These are phyloP conservation scores for Eulimnadia texana DNA, from an alignment of 1,140 invertebrate species.

Conservation along the genomic window DNA sequence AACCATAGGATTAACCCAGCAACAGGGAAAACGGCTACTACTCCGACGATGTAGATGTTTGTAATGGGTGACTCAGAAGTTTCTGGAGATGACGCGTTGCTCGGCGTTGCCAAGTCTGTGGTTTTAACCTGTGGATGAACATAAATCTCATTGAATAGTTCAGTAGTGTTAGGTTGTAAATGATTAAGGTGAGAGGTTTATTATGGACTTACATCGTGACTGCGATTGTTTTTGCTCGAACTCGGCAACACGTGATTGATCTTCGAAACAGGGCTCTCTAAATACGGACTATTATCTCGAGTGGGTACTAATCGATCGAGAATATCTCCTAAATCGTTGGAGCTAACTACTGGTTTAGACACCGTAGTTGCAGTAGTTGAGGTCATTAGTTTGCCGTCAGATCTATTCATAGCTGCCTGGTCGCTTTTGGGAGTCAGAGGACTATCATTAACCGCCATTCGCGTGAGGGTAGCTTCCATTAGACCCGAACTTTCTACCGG, in stretches of 20 bases:
- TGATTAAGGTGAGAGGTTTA: background rate
- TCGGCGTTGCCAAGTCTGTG: background rate
- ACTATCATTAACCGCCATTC: too few species aligned
- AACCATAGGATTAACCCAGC: constrained; percentile 9
- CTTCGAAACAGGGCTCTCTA: background rate
- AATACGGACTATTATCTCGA: background rate
- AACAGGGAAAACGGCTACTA: constrained; percentile 11
- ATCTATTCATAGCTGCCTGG: too few species aligned
- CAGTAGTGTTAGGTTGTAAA: background rate
- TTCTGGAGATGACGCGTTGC: background rate
- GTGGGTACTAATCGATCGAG: constrained; percentile 6
- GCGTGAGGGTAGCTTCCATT: too few species aligned
- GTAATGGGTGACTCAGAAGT: background rate
- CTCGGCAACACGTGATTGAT: background rate
- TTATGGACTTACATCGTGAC: background rate
- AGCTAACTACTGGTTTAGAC: background rate
- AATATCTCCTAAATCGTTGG: background rate
- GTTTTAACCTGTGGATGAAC: background rate
- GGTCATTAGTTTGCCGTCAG: background rate
- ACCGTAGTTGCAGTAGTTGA: background rate
- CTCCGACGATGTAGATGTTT: constrained; percentile 11
- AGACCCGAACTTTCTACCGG: too few species aligned
- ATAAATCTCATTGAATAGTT: background rate
- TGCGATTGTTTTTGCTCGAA: background rate
- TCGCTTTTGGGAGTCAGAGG: too few species aligned